phyloP scores from a whole-genome alignment of 2,113 vertebrate genomes.

The Pteropus alecto region DNA sequence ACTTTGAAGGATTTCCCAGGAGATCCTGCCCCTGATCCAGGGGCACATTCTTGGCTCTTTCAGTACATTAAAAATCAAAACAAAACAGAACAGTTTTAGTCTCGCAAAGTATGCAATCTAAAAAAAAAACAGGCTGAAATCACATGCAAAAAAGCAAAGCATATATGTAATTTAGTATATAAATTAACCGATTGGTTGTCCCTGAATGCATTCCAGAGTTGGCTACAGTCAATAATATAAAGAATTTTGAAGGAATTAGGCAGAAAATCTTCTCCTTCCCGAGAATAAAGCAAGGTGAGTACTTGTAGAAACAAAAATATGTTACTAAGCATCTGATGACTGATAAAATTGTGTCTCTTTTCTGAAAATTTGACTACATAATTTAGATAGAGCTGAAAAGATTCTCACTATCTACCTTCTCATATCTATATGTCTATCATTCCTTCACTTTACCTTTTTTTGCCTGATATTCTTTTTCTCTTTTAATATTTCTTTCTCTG shows the following conservation, averaged over 20 bases:
- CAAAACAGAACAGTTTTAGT: not conserved
- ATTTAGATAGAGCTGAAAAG: not conserved
- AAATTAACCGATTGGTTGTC: not conserved
- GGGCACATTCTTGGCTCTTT: not conserved
- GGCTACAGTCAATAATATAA: not conserved
- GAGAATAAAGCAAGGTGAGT: not conserved
- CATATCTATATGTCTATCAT: not conserved
- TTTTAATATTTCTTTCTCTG: not conserved
- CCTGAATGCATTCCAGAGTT: not conserved
- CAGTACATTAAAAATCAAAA: not conserved
- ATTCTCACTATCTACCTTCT: not conserved
- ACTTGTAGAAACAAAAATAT: conserved; percentile 9
- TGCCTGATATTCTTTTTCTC: not conserved
- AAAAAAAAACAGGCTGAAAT: not conserved
- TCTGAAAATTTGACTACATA: not conserved
- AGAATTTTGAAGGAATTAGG: not conserved
- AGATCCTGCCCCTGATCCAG: not conserved
- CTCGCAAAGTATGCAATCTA: not conserved
- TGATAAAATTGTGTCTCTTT: not conserved
- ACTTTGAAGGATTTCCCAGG: not conserved
- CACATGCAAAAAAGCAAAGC: not conserved
- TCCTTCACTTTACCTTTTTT: not conserved
- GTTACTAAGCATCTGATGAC: not conserved
- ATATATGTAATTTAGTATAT: too few relatives aligned
- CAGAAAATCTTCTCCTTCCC: not conserved